Evolutionary conservation across 2,888 invertebrate genomes (phyloP), one percentile per base, ranked within the genome.

Genomic region (Mayetiola destructor): DNA sequence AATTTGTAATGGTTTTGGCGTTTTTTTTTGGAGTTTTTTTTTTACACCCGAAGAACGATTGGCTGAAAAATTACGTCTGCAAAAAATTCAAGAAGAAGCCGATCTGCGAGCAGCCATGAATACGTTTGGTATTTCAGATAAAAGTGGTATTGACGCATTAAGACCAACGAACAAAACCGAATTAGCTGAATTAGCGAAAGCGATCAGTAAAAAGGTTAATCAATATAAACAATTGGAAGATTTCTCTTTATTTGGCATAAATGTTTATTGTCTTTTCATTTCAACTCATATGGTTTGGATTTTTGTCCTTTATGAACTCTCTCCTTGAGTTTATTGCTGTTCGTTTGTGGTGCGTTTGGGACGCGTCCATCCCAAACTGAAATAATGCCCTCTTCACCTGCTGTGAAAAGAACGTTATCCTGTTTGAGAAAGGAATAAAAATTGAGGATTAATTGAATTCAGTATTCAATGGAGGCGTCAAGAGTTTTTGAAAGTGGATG

Each of bases 71-170:
- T 72, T 90, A 57, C 80, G 82, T 55, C 75, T 80, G 62, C 86
- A 91, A 70, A 86, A 89, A 73, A 73, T 88, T 56, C 86, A 88
- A 68, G 88, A 90, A 71, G 92, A 92, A 69, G 84, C 89, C 0
- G 94, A 95, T 70, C 77, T 93, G 57, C 80, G 83, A 66, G 77
- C 88, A 63, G 91, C 92, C 54, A 79, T 90, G 75, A 92, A 92
- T 68, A 88, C 91, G 60, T 90, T 92, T 73, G 91, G 89, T 73
- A 62, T 75, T 66, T 80, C 80, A 8, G 72, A 80, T 55, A 66
- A 76, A 27, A 66, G 65, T 21, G 72, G 68, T 14, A 76, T 88
- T 57, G 88, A 88, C 65, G 73, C 74, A 54, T 82, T 85, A 74
- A 75, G 79, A 61, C 90, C 91, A 1, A 77, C 77, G 56, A 85